phyloP scores from a whole-genome alignment of 2,888 invertebrate species.

The Cheilosia vulpina region DNA sequence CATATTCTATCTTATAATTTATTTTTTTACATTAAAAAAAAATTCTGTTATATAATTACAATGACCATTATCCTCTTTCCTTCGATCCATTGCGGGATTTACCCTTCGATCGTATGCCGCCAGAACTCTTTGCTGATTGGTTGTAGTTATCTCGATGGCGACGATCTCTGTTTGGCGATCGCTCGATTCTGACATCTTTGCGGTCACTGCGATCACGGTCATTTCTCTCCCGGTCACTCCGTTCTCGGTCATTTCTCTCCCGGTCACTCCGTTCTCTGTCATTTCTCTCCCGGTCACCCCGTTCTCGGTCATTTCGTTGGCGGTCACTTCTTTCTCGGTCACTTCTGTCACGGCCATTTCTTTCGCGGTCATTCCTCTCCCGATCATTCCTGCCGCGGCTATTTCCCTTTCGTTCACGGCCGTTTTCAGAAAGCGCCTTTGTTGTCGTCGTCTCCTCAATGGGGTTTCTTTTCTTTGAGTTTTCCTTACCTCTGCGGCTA shows the following conservation, averaged over 20 bases:
- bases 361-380: conserved; percentile 14
- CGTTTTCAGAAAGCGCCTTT: conserved; percentile 47
- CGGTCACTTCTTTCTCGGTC: conserved; percentile 12
- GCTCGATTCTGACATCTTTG: conserved; percentile 17
- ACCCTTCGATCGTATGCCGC: conserved; percentile 24
- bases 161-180: conserved; percentile 45
- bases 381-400: conserved; percentile 12
- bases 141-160: conserved; percentile 43
- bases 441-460: conserved; percentile 49
- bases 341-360: conserved; percentile 14
- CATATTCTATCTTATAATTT: conserved; percentile 46
- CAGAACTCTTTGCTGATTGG: not conserved
- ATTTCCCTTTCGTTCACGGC: conserved; percentile 22
- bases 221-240: conserved; percentile 6
- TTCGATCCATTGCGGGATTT: conserved; percentile 62
- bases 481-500: not conserved
- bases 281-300: not conserved
- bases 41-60: not conserved
- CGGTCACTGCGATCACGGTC: conserved; percentile 20
- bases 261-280: conserved; percentile 2
- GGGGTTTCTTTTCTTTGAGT: conserved; percentile 47
- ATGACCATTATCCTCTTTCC: conserved; percentile 41
- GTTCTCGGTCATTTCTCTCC: conserved; percentile 16
- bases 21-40: conserved; percentile 32
- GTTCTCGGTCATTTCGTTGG: not conserved